Evolutionary conservation across 2,888 invertebrate genomes (phyloP), one percentile per base, ranked within the genome.

Genomic region (Melinaea marsaeus): DNA sequence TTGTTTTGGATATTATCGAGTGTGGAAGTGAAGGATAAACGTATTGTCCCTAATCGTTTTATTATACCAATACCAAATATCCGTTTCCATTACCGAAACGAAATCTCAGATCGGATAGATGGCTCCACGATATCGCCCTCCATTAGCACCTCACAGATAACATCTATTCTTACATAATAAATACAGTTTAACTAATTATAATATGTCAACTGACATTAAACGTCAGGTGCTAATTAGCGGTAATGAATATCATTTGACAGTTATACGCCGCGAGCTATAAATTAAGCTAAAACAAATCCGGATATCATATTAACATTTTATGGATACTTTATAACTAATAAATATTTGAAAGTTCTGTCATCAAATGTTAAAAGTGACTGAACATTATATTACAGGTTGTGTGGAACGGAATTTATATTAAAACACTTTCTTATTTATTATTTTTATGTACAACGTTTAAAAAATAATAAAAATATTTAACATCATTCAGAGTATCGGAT

Each of bases 1-100:
- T 90, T 90, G 89, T 90, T 90, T 90, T 88, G 85, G 88, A 88
- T 88, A 89, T 90, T 88, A 86, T 84, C 77, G 81, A 79, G 83
- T 74, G 84, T 84, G 90, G 90, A 90, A 90, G 90, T 90, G 88
- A 83, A 80, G 81, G 88, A 88, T 90, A 89, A 88, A 86, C 81
- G 84, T 86, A 88, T 89, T 85, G 83, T 78, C 77, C 79, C 83
- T 90, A 89, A 89, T 86, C 89, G 88, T 90, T 90, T 90, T 90
- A 90, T 90, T 87, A 88, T 85, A 87, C 79, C 87, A 85, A 86
- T 88, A 84, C 84, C 77, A 79, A 75, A 85, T 86, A 84, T 88
- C 87, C 88, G 86, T 84, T 87, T 84, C 80, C 72, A 63, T 62
- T 65, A 63, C 61, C 55, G 57, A 55, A 57, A 54, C 62, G 4